A percentile compares a stretch with the other conserved stretches of the same genome.
phyloP scores from a whole-genome alignment of 2,888 invertebrate genomes.

The Xiphydria camelus region DNA sequence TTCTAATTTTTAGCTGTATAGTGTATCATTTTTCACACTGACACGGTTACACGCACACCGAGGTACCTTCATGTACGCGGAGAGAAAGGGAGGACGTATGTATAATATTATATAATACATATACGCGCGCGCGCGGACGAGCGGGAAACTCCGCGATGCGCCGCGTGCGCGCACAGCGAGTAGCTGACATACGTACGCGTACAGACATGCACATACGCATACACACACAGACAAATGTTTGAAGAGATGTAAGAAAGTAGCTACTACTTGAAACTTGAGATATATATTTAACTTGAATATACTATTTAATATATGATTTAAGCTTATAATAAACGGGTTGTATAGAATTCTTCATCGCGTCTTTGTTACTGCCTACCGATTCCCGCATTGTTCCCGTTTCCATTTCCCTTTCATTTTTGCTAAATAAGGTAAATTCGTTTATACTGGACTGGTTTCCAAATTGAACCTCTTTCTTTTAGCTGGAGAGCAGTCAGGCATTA shows the following conservation, averaged over 20 bases:
- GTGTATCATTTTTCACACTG: conserved; percentile 25
- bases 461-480: too few species aligned
- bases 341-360: conserved; percentile 41
- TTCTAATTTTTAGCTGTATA: conserved; percentile 35
- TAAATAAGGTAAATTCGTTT: too few species aligned
- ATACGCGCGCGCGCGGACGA: too few species aligned
- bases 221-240: conserved; percentile 21
- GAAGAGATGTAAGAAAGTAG: conserved; percentile 32
- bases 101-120: too few species aligned
- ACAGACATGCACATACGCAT: conserved; percentile 23
- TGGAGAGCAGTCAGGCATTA: too few species aligned
- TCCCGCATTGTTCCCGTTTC: background rate
- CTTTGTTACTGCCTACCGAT: background rate
- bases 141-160: too few species aligned
- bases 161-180: background rate
- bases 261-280: conserved; percentile 45
- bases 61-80: conserved; percentile 23
- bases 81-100: too few species aligned
- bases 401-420: too few species aligned
- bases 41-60: conserved; percentile 17
- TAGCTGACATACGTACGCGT: conserved; percentile 5
- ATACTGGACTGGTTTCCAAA: too few species aligned
- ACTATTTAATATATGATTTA: conserved; percentile 53
- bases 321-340: conserved; percentile 55
- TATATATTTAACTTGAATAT: conserved; percentile 48